phyloP scores from a whole-genome alignment of 2,797 vertebrate species.

The Gadopsis marmoratus region DNA sequence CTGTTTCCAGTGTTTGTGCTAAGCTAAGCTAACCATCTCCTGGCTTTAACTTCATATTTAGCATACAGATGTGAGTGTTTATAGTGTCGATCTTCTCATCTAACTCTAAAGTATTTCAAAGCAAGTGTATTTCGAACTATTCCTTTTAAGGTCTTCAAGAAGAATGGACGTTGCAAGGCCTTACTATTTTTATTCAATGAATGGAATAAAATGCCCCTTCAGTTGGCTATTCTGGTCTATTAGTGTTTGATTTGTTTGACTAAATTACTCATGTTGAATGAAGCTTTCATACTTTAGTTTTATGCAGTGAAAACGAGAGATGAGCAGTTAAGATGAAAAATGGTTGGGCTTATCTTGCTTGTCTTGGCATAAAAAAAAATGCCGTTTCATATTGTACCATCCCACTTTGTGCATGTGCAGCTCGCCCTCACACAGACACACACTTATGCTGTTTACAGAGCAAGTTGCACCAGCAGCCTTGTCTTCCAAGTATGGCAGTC shows the following conservation, averaged over 20 bases:
- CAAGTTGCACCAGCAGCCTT: constrained; percentile 56
- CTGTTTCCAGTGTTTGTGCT: neutral
- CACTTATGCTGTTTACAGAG: constrained; percentile 71
- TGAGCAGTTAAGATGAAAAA: constrained; percentile 7
- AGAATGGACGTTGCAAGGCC: neutral
- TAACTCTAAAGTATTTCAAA: neutral
- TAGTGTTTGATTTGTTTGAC: neutral
- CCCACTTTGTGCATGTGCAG: constrained; percentile 39
- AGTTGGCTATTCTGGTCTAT: neutral
- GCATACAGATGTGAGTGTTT: neutral
- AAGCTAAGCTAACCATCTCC: neutral
- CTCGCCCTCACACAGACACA: constrained; percentile 35
- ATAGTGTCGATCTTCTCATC: neutral
- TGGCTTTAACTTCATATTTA: neutral
- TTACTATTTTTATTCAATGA: neutral
- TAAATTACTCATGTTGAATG: constrained; percentile 2
- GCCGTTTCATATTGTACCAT: constrained; percentile 15
- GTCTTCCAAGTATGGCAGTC: constrained; percentile 83
- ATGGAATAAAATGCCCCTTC: neutral
- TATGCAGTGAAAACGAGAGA: neutral
- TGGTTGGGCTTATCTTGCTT: neutral
- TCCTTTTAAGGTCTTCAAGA: neutral
- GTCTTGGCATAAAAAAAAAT: constrained; percentile 8
- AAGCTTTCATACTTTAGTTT: neutral
- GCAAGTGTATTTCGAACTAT: neutral